Conservation (phyloP, 2,797 vertebrate genomes). For the Galagoides demidoff region DNA sequence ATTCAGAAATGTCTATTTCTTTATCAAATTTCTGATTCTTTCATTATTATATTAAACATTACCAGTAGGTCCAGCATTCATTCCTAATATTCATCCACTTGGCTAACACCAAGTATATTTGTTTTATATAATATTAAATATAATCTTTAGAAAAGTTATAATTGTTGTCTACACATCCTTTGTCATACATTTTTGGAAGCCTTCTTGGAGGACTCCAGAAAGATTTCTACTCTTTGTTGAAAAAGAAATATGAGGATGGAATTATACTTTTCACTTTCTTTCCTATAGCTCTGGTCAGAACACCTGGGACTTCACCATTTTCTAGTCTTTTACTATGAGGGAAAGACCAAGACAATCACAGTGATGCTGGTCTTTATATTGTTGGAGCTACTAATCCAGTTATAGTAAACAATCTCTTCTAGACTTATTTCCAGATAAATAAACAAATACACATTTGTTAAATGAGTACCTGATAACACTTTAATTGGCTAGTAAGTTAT, state of each 20-base stretch:
- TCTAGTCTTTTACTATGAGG: background rate
- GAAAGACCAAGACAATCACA: background rate
- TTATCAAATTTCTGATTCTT: background rate
- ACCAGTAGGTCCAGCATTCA: background rate
- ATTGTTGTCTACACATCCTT: background rate
- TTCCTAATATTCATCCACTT: background rate
- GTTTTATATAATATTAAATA: background rate
- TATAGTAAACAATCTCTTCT: background rate
- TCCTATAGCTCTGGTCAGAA: background rate
- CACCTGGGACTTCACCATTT: background rate
- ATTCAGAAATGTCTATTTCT: background rate
- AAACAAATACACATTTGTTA: background rate
- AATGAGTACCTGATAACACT: background rate
- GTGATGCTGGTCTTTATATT: background rate
- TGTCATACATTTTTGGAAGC: constrained; percentile 1
- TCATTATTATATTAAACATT: background rate
- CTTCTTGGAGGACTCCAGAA: background rate
- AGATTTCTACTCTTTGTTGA: background rate
- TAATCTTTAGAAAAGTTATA: background rate
- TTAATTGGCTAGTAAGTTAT: background rate
- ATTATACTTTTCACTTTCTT: background rate
- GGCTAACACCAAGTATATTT: background rate
- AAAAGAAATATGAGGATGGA: background rate
- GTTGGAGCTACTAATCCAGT: background rate
- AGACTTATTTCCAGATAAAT: background rate